Base-by-base conservation (phyloP, 2,888 invertebrate genomes). In the Cataglyphis altisquamis region DNA sequence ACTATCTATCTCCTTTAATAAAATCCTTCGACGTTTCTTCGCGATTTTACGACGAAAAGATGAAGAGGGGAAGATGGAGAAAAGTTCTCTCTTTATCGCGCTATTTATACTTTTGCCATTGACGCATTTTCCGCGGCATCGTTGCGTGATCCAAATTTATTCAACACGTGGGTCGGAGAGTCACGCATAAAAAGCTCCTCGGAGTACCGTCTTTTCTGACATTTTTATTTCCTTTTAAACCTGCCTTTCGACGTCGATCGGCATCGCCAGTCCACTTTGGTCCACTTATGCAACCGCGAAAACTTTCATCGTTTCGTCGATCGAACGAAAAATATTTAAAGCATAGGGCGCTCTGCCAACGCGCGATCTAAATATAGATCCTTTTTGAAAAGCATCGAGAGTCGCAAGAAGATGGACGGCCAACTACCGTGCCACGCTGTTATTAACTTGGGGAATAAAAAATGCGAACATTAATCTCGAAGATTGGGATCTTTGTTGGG, bases 251-350 rank as follows among this genome's bases (percentile, higher is more conserved):
- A 41, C 32, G 32, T 72, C 36, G 45, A 48, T 48, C 57, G 21
- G 18, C 12, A 18, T 39, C 25, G n/a, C 12, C 83, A 62, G 12
- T 75, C 41, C 32, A 73, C 41, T 36, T 62, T 52, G 18, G 32
- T 12, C 52, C 55, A 72, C 60, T 82, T 80, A 82, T 45, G 63
- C 63, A 87, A 62, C 25, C 62, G 41, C 36, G 82, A 87, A 82
- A 86, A 75, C 84, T 85, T 89, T 85, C 86, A 70, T 68, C 82
- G 52, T 88, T 89, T 84, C 83, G 67, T 78, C 83, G 89, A 89
- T 89, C 86, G 89, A 89, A 91, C 90, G 87, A 88, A 89, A 88
- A 92, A 91, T 92, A 92, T 90, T 90, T 89, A 86, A 88, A 87
- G 89, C 82, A 64, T 57, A 45, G 86, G 92, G 92, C 92, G 72